phyloP scores from a whole-genome alignment of 2,797 vertebrate species.

The Sibirionetta formosa region DNA sequence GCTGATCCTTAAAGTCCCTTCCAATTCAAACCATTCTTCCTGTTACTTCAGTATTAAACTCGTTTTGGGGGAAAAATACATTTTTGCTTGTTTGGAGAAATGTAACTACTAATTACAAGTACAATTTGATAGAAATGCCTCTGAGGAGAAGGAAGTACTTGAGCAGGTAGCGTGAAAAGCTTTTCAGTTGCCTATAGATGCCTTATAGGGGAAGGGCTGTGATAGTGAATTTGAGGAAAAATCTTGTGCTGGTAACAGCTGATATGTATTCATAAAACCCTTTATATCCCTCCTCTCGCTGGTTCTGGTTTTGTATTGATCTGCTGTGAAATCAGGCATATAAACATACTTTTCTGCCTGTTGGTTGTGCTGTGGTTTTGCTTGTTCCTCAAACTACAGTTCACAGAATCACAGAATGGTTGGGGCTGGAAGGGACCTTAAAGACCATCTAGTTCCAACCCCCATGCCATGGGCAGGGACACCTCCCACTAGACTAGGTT shows the following conservation, averaged over 20 bases:
- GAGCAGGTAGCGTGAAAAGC: not conserved
- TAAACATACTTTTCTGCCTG: not conserved
- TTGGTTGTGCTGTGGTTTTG: not conserved
- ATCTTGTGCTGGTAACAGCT: conserved; percentile 29
- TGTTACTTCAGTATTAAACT: not conserved
- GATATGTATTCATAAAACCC: not conserved
- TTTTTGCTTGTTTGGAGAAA: not conserved
- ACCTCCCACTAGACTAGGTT: too few species aligned
- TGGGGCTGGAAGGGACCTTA: too few species aligned
- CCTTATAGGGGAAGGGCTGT: not conserved
- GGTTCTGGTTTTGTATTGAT: conserved; percentile 32
- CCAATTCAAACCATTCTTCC: too few species aligned
- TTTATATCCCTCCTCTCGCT: not conserved
- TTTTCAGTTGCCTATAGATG: not conserved
- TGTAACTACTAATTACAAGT: not conserved
- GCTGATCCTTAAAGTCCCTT: too few species aligned
- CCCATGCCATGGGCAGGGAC: too few species aligned
- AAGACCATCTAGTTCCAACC: too few species aligned
- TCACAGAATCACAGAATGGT: not conserved
- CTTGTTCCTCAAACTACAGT: not conserved
- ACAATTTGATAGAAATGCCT: not conserved
- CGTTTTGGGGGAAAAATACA: not conserved
- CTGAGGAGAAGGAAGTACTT: not conserved
- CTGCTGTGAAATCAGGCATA: conserved; percentile 11
- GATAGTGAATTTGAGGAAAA: conserved; percentile 34